Base-by-base conservation (phyloP, 1,140 invertebrate genomes). In the Listronotus bonariensis region DNA sequence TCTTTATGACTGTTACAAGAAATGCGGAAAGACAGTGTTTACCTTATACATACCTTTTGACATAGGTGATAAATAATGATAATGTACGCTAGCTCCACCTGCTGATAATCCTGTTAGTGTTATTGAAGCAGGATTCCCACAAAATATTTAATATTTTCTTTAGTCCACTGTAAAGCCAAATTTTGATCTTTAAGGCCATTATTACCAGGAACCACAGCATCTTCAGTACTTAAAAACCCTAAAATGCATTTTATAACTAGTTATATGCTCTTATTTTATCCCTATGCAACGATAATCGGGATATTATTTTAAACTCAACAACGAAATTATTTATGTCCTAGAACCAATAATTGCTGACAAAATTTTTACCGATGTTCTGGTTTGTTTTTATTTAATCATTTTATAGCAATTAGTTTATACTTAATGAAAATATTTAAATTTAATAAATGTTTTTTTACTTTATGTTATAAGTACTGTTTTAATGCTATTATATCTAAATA, bases 131-230 rank as follows among this genome's bases (percentile, higher is more conserved):
- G 81, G 76, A 72, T 85, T 80, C 18, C 84, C 83, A 31, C 82
- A 67, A 85, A 85, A 64, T 73, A 78, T 56, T 80, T 73, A 38
- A 84, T 83, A 67, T 85, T 83, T 15, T 84, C 82, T 73, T 73
- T 78, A 8, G 87, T 77, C 87, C 86, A 88, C 80, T 82, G 60
- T 45, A 88, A 61, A 9, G 85, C 86, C 66, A 83, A 68, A 20
- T 75, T 79, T 73, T 88, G 86, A 78, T 88, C 86, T 73, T 83
- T 84, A n/a, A 88, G 68, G 32, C 85, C 85, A 73, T 82, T 84
- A 65, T 87, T 86, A 9, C 85, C 85, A 11, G 83, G 81, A 14
- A 83, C 71, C 3, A 80, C 64, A 31, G 78, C 77, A 71, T 85
- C 83, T 61, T 82, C 83, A 5, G 83, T 84, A 26, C 83, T 83